Evolutionary conservation across 2,888 invertebrate species (phyloP).

Genomic region (Heteromyza rotundicornis): DNA sequence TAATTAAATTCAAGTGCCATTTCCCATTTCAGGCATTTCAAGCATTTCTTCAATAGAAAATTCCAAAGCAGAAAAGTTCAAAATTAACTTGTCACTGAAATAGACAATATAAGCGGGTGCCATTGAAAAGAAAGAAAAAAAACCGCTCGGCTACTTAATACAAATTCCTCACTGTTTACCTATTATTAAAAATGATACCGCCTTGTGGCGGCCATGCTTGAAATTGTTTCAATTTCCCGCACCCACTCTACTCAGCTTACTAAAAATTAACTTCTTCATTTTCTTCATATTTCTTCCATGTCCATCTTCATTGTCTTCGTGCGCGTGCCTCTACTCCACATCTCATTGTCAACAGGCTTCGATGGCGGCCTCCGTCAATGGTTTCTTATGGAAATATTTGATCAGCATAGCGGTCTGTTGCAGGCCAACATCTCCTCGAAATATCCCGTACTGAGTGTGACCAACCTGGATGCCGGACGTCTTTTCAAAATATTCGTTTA

Average conservation of each 20-base stretch:
- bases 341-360: constrained; percentile 65
- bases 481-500: constrained; percentile 80
- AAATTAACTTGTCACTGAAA: too few species aligned
- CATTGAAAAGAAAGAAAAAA: too few species aligned
- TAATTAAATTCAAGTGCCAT: too few species aligned
- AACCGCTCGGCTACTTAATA: background rate
- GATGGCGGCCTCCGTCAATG: constrained; percentile 78
- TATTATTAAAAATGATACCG: background rate
- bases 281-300: background rate
- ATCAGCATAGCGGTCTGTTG: constrained; percentile 68
- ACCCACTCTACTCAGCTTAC: too few species aligned
- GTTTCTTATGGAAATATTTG: constrained; percentile 76
- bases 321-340: too few species aligned
- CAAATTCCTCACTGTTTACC: constrained; percentile 1
- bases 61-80: too few species aligned
- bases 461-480: constrained; percentile 79
- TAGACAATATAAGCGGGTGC: too few species aligned
- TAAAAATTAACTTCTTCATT: too few species aligned
- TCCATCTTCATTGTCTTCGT: constrained; percentile 13
- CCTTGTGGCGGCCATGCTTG: background rate
- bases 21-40: too few species aligned
- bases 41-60: too few species aligned
- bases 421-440: constrained; percentile 74
- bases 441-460: constrained; percentile 77
- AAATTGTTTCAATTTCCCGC: background rate